A percentile compares a stretch with the other conserved stretches of the same genome.
phyloP scores from a whole-genome alignment of 1,140 invertebrate genomes.

The Drosophila dunni region DNA sequence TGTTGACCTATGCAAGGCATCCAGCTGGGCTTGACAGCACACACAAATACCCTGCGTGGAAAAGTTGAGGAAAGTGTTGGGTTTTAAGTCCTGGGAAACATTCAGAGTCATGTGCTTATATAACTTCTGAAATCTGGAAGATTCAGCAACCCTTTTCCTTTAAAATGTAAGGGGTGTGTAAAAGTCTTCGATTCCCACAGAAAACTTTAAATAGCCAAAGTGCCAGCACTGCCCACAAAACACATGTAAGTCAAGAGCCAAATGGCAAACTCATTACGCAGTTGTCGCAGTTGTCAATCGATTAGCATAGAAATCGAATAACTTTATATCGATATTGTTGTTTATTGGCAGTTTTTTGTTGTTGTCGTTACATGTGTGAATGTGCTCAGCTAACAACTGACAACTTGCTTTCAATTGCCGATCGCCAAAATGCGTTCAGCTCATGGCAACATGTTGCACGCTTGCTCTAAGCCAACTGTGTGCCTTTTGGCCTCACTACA shows the following conservation, averaged over 20 bases:
- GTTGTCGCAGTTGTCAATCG: conserved; percentile 59
- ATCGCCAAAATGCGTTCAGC: conserved; percentile 47
- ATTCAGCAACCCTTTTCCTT: too few relatives aligned
- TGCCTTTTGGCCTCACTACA: conserved; percentile 6
- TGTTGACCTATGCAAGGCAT: conserved; percentile 17
- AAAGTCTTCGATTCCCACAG: too few relatives aligned
- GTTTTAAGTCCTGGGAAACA: too few relatives aligned
- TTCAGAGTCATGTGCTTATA: too few relatives aligned
- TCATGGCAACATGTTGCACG: conserved; percentile 49
- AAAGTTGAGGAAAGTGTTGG: background rate
- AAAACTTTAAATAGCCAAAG: background rate
- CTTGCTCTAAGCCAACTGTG: conserved; percentile 29
- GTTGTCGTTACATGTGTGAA: conserved; percentile 5
- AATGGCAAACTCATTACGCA: conserved; percentile 70
- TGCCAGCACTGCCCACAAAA: conserved; percentile 19
- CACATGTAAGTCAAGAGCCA: conserved; percentile 75
- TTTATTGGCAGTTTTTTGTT: conserved; percentile 9
- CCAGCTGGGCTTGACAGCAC: background rate
- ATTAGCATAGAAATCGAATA: conserved; percentile 77
- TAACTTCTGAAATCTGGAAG: too few relatives aligned
- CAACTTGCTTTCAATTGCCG: conserved; percentile 19
- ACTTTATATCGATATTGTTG: conserved; percentile 31
- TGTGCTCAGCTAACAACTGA: background rate
- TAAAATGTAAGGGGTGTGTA: too few relatives aligned
- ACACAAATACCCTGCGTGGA: background rate